Percentiles rank a stretch among this genome's conserved stretches.
These are phyloP conservation scores for Dendrocopos noguchii DNA, from an alignment of 2,113 vertebrate genomes.

Conservation along the genomic window DNA sequence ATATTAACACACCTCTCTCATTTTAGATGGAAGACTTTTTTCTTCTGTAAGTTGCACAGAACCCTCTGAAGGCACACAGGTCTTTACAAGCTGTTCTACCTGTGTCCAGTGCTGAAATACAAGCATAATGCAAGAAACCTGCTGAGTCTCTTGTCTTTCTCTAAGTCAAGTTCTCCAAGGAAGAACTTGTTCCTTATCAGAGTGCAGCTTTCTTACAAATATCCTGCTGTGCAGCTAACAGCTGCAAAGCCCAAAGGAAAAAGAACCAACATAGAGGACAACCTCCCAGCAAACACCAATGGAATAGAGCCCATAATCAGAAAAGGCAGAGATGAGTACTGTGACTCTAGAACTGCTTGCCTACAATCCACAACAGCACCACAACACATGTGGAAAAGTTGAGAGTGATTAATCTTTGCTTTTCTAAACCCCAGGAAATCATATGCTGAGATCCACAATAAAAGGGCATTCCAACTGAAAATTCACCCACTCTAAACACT, in stretches of 20 bases:
- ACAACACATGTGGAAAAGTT: not conserved
- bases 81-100: too few species aligned
- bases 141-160: too few species aligned
- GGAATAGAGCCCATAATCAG: not conserved
- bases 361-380: not conserved
- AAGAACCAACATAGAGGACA: not conserved
- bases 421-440: not conserved
- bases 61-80: too few species aligned
- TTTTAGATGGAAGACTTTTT: too few species aligned
- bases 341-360: not conserved
- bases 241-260: not conserved
- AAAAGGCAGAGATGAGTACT: not conserved
- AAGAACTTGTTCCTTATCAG: not conserved
- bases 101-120: too few species aligned
- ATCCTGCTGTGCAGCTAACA: not conserved
- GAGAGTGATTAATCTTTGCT: not conserved
- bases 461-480: not conserved
- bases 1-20: too few species aligned
- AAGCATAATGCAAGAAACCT: too few species aligned
- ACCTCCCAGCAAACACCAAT: not conserved
- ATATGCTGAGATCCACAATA: not conserved
- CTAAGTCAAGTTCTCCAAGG: not conserved
- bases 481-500: not conserved
- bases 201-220: not conserved
- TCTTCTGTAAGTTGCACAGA: too few species aligned